Evolutionary conservation across 2,113 vertebrate species (phyloP).

Genomic region (Seriola dumerili): DNA sequence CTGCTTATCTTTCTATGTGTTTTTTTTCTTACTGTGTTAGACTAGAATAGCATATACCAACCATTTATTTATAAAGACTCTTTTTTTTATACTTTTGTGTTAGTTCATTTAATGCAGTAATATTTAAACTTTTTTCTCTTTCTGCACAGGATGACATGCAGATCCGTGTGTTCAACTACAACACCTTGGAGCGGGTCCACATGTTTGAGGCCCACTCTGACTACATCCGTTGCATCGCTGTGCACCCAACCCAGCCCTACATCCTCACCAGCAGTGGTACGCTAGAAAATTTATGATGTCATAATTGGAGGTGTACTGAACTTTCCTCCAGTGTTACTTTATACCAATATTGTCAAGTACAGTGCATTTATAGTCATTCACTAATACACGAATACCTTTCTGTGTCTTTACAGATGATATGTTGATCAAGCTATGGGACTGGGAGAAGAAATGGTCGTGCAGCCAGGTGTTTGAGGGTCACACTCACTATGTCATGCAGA

Average conservation of each 20-base stretch:
- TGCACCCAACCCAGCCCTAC: constrained; percentile 98
- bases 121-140: neutral
- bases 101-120: too few species aligned
- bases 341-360: neutral
- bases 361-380: constrained; percentile 28
- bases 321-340: neutral
- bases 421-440: constrained; percentile 99
- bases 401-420: constrained; percentile 91
- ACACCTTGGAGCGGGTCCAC: constrained; percentile 97
- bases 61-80: neutral
- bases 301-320: neutral
- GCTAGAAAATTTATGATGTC: constrained; percentile 27
- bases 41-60: neutral
- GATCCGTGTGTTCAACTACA: constrained; percentile 98
- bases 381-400: constrained; percentile 33
- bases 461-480: constrained; percentile 99
- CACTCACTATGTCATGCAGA: constrained; percentile 99
- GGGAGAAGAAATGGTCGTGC: constrained; percentile 99
- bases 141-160: constrained; percentile 96
- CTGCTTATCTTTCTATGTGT: neutral
- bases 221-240: constrained; percentile 98
- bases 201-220: constrained; percentile 99
- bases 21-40: neutral
- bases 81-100: neutral
- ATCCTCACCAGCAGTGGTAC: constrained; percentile 98